Base-by-base conservation (phyloP, 2,888 invertebrate species). In the Drosophila histrio region DNA sequence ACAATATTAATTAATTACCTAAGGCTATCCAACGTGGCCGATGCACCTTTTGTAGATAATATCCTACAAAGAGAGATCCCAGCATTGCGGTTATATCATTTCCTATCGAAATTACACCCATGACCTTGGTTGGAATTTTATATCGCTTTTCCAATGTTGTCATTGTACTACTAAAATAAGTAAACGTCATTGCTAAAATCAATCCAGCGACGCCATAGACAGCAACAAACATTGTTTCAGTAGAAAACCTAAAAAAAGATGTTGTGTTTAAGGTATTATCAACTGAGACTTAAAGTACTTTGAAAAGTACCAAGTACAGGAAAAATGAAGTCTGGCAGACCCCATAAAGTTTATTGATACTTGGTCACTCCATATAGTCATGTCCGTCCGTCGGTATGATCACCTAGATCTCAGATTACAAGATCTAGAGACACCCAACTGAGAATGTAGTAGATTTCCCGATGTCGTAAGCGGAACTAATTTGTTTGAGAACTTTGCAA, bases 61-160 rank as follows among this genome's bases (percentile, higher is more conserved):
- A 95, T 52, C 94, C 94, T 56, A 95, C 89, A 43, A 94, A 91
- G 24, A 94, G 93, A 1, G 95, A 94, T 28, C 94, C 93, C 60
- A 95, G 92, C 44, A 95, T 91, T 80, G 94, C 94, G 80, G 95
- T 95, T 72, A 95, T 93, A 90, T 95, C 95, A 89, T 95, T 95
- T 13, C 95, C 95, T 49, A 95, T 94, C 54, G 94, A 93, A 78
- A 95, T 94, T 66, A 95, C 92, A 52, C 95, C 95, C 72, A 94
- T 94, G 4, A 94, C 94, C 87, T 93, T 93, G 36, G 94, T 94
- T 9, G 95, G 94, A 82, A 95, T 95, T 89, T 94, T 95, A 87
- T 94, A 95, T 70, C 95, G 92, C 87, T 95, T 95, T 87, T 95
- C 95, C 72, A 95, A 91, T 0, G 95, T 95, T 19, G 95, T 95